Percentiles rank a stretch among this genome's conserved stretches.
Evolutionary conservation across 2,888 invertebrate genomes (phyloP).

Genomic region (Pristionchus maxplancki): DNA sequence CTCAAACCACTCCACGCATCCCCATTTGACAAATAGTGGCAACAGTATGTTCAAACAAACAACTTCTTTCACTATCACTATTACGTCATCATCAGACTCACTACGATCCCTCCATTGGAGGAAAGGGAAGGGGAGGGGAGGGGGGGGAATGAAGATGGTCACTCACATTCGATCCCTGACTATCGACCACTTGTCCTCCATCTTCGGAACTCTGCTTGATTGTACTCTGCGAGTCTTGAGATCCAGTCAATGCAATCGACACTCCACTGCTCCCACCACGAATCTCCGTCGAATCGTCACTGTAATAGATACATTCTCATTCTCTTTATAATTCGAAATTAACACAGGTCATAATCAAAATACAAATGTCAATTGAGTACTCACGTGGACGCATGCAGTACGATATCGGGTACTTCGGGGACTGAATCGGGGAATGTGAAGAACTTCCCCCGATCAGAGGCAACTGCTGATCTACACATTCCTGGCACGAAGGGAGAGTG

Average conservation of each 20-base stretch:
- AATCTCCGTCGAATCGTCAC: neutral
- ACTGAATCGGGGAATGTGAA: constrained; percentile 66
- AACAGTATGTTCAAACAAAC: constrained; percentile 41
- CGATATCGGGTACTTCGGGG: constrained; percentile 61
- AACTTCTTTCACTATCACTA: constrained; percentile 18
- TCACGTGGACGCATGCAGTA: constrained; percentile 52
- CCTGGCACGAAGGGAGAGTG: constrained; percentile 30
- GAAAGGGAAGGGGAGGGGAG: neutral
- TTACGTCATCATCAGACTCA: neutral
- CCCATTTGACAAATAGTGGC: constrained; percentile 38
- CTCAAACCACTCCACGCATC: constrained; percentile 20
- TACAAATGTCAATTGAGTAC: neutral
- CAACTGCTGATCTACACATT: constrained; percentile 43
- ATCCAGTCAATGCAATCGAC: constrained; percentile 32
- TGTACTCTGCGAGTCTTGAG: constrained; percentile 45
- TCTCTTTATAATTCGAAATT: neutral
- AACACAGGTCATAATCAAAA: no score
- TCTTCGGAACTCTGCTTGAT: constrained; percentile 45
- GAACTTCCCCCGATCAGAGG: constrained; percentile 13
- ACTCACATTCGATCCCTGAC: constrained; percentile 55
- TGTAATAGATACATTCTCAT: no score
- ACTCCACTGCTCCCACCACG: neutral
- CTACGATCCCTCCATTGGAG: neutral
- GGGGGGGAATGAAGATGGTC: neutral
- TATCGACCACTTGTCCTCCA: constrained; percentile 53